These are phyloP conservation scores for Jaculus jaculus DNA, from an alignment of 2,113 vertebrate genomes.

Conservation along the genomic window DNA sequence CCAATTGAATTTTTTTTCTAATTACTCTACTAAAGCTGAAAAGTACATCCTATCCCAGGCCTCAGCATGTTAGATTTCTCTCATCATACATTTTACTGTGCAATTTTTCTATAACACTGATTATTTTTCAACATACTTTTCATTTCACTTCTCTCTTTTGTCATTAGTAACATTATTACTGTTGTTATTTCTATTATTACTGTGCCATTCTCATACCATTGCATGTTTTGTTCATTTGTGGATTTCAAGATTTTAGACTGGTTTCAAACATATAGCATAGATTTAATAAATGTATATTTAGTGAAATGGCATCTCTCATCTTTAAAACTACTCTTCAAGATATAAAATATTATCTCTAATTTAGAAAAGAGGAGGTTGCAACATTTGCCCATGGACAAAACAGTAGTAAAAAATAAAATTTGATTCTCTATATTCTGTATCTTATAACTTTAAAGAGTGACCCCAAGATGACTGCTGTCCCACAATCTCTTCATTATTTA, in stretches of 20 bases:
- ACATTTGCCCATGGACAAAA: neutral
- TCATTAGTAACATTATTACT: too few relatives aligned
- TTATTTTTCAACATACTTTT: neutral
- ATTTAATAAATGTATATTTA: neutral
- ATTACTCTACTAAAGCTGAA: neutral
- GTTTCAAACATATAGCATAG: neutral
- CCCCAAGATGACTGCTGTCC: neutral
- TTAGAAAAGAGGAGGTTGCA: neutral
- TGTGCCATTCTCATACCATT: neutral
- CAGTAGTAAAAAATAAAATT: conserved; percentile 24
- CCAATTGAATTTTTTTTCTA: neutral
- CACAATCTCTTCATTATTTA: neutral
- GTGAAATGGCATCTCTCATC: conserved; percentile 10
- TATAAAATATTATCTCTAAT: neutral
- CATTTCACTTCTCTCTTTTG: neutral
- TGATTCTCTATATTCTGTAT: neutral
- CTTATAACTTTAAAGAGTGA: neutral
- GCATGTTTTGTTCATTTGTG: neutral
- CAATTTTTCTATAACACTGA: neutral
- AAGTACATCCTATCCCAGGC: neutral
- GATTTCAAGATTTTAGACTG: conserved; percentile 1
- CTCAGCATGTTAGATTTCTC: neutral
- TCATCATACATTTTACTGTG: neutral
- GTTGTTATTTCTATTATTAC: neutral
- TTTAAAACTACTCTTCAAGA: conserved; percentile 12